These are phyloP conservation scores for Nomia melanderi DNA, from an alignment of 1,140 invertebrate genomes.

Conservation along the genomic window DNA sequence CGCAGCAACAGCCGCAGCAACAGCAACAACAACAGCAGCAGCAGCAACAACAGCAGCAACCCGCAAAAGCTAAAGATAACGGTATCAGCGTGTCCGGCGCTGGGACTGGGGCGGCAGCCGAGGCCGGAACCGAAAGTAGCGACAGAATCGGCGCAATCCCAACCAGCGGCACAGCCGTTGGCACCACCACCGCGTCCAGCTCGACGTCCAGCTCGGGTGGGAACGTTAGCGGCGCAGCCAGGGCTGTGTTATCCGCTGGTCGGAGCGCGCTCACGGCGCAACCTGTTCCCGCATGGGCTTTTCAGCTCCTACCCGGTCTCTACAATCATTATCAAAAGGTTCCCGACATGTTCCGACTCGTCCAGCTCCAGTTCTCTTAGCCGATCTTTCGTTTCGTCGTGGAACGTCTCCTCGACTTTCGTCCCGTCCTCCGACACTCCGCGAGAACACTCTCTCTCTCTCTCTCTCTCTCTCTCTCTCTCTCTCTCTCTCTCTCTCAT, in stretches of 20 bases:
- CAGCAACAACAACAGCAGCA: too few species aligned
- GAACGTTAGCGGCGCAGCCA: neutral
- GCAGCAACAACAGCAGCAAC: constrained; percentile 50
- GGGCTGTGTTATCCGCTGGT: constrained; percentile 60
- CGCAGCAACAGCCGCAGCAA: too few species aligned
- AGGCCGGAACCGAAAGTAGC: too few species aligned
- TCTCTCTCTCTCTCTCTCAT: too few species aligned
- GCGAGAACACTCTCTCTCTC: too few species aligned
- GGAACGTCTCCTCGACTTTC: neutral
- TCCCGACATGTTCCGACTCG: constrained; percentile 66
- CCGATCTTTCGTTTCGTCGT: neutral
- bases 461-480: too few species aligned
- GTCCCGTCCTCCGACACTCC: neutral
- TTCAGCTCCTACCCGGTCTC: constrained; percentile 90
- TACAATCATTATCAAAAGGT: constrained; percentile 93
- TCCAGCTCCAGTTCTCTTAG: neutral
- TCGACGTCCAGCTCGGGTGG: constrained; percentile 1
- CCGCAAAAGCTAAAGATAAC: constrained; percentile 10
- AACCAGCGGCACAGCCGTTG: constrained; percentile 1
- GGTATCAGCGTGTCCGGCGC: neutral
- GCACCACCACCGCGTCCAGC: neutral
- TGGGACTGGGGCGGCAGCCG: too few species aligned
- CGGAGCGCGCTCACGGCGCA: constrained; percentile 78
- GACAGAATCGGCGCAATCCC: neutral
- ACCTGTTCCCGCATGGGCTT: constrained; percentile 87